Conservation (phyloP, 2,113 vertebrate species). For the Zosterops japonicus region DNA sequence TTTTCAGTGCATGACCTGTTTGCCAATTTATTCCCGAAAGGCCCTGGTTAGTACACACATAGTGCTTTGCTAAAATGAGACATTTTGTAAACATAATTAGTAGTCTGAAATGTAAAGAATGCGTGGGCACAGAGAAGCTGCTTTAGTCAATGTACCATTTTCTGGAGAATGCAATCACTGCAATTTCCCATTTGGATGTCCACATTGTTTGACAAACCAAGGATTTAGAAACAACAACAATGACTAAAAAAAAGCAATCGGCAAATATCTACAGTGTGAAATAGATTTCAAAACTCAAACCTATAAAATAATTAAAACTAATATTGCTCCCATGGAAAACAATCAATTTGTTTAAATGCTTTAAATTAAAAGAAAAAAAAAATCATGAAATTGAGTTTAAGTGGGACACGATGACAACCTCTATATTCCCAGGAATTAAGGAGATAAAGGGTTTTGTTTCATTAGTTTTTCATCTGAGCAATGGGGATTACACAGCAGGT, state of each 20-base stretch:
- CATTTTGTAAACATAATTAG: slow-evolving; percentile 95
- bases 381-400: neutral
- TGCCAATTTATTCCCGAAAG: slow-evolving; percentile 86
- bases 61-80: slow-evolving; percentile 79
- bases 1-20: slow-evolving; percentile 85
- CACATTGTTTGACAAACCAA: slow-evolving; percentile 11
- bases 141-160: slow-evolving; percentile 44
- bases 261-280: neutral
- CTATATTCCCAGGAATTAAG: slow-evolving; percentile 31
- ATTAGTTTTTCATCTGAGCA: slow-evolving; percentile 56
- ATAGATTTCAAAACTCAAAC: neutral
- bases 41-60: slow-evolving; percentile 78
- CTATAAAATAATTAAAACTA: neutral
- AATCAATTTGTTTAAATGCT: slow-evolving; percentile 4
- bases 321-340: neutral
- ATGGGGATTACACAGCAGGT: slow-evolving; percentile 61
- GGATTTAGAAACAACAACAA: neutral
- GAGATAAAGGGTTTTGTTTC: slow-evolving; percentile 55
- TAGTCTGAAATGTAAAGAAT: slow-evolving; percentile 78
- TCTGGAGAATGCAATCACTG: slow-evolving; percentile 27
- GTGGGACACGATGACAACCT: neutral
- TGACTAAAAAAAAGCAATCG: neutral
- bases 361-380: neutral
- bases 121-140: slow-evolving; percentile 48
- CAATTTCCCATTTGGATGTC: slow-evolving; percentile 36